Evolutionary conservation across 2,797 vertebrate genomes (phyloP), one percentile per base, ranked within the genome.

Genomic region (Hybognathus amarus): DNA sequence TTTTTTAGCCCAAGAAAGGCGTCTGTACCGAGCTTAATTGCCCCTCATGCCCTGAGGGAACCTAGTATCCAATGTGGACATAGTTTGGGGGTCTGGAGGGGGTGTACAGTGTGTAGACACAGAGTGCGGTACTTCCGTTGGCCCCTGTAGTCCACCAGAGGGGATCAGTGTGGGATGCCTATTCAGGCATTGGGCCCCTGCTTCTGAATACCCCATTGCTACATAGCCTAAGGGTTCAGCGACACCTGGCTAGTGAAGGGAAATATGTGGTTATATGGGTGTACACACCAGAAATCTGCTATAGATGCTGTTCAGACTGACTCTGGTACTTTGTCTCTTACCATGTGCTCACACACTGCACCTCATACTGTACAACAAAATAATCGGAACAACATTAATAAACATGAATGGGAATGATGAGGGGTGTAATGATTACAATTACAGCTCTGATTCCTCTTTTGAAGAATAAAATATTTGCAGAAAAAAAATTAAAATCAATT

Each of bases 1-100:
- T 79, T 85, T 83, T 80, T 89, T 86, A 86, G 59, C 66, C 77
- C 27, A 83, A 70, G 77, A 83, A 86, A 82, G 83, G 88, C 77
- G 56, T 89, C 89, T 89, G 82, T 82, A 77, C 79, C 83, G 70
- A 81, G 78, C 87, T 87, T 90, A 90, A 90, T 88, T 88, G 83
- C 83, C 77, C 77, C 78, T 83, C 42, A 75, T 80, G 85, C 83
- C 86, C 79, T 52, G 63, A 86, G 81, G 89, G 87, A 77, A 86
- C 83, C 85, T 73, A 79, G 70, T 87, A 77, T 88, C 77, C 82
- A 84, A 84, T 78, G 77, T 85, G 84, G 85, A 89, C 83, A 87
- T 82, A 79, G 85, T 87, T 87, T 88, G 82, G 42, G 67, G 83
- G 73, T 85, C 88, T 85, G 73, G 66, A 67, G 63, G 82, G 81